Base-by-base conservation (phyloP, 2,113 vertebrate species). In the Hydropotes inermis region DNA sequence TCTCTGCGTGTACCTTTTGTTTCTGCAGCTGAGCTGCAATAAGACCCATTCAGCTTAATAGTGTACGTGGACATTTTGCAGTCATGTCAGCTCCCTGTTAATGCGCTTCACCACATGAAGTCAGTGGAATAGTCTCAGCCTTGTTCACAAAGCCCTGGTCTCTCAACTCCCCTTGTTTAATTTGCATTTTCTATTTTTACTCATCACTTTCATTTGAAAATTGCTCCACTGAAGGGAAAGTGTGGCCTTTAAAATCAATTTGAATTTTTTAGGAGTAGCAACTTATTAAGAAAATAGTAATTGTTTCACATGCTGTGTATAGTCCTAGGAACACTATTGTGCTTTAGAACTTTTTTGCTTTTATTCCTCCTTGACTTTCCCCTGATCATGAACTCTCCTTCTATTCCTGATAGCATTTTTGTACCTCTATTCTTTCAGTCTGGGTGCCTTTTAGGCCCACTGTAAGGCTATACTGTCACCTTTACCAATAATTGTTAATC, bases 151-250 rank as follows among this genome's bases (percentile, higher is more conserved):
- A 43, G 16, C 21, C 28, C 1, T 17, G 55, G 54, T 70, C 39
- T 76, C 85, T 95, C 43, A 14, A 45, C 2, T 67, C 19, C 30
- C 27, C 21, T 27, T 45, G 43, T 83, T 91, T 90, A 47, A 74
- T 57, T 76, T 58, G 25, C 27, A 70, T 94, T 95, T 98, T 87
- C 43, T 94, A 25, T 92, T 96, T 97, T 96, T 89, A 55, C n/a
- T 78, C 87, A 70, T 92, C 50, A 74, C 64, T 87, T 87, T 74
- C 85, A 91, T 87, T 94, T 97, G 55, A 64, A 2, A 96, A 89
- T 95, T 95, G 67, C 87, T 88, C 64, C 58, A 74, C 9, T 81
- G 67, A 55, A 61, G 45, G 28, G 13, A 55, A 87, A 57, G 60
- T 0, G 2, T 83, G 43, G n/a, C 50, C 14, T 58, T 87, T 47